Conservation (phyloP, 2,888 invertebrate species). For the Balanococcus diminutus region DNA sequence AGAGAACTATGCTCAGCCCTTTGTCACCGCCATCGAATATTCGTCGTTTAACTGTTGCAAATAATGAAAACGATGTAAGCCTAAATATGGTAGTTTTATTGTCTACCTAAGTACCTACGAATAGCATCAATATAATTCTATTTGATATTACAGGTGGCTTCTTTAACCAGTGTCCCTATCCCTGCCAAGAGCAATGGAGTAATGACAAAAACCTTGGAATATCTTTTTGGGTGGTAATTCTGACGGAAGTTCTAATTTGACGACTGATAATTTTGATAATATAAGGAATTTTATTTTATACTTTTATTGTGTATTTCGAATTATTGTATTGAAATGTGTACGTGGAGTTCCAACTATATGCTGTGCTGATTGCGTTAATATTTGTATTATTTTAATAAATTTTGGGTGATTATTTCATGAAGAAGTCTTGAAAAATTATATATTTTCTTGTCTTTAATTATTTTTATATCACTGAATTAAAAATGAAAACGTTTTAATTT, state of each 20-base stretch:
- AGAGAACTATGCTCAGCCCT: background rate
- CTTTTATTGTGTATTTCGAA: background rate
- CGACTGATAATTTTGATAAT: background rate
- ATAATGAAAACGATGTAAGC: conserved; percentile 50
- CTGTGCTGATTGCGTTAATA: no score
- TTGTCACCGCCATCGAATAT: conserved; percentile 38
- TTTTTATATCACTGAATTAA: no score
- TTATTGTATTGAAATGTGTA: background rate
- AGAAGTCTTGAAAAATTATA: no score
- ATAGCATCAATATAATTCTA: background rate
- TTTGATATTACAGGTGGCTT: conserved; percentile 33
- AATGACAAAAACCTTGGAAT: conserved; percentile 46
- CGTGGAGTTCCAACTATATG: background rate
- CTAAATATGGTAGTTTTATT: background rate
- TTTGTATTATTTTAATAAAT: no score
- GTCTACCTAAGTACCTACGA: background rate
- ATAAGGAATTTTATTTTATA: no score
- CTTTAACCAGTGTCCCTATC: conserved; percentile 41
- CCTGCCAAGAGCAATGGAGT: conserved; percentile 47
- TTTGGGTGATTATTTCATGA: no score
- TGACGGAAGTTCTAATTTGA: background rate
- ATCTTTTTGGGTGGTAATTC: conserved; percentile 47
- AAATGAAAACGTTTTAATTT: no score
- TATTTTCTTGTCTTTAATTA: no score
- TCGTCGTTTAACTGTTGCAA: conserved; percentile 42